These are phyloP conservation scores for Drosophila fuyamai DNA, from an alignment of 1,140 invertebrate genomes.

Conservation along the genomic window DNA sequence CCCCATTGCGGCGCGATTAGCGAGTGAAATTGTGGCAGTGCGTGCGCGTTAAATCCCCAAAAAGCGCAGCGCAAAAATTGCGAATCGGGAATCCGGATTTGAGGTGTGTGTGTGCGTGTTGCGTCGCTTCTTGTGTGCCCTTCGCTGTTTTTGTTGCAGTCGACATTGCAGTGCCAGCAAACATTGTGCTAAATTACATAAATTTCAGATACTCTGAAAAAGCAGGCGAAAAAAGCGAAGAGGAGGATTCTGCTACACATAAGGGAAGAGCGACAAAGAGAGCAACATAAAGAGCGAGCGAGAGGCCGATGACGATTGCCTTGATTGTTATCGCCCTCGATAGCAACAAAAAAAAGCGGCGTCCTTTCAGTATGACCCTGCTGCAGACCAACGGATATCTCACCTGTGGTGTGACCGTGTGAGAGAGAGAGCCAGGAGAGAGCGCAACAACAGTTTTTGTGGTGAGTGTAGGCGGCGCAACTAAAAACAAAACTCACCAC, in stretches of 20 bases:
- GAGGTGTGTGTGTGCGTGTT: conserved; percentile 53
- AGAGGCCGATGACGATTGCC: conserved; percentile 30
- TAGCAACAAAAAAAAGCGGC: conserved; percentile 5
- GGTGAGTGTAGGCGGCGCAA: conserved; percentile 38
- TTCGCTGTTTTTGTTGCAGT: conserved; percentile 14
- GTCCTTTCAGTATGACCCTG: conserved; percentile 29
- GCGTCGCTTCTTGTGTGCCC: conserved; percentile 36
- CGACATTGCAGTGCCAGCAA: conserved; percentile 36
- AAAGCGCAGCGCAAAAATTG: conserved; percentile 23
- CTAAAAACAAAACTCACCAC: conserved; percentile 43
- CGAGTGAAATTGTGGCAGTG: conserved; percentile 63
- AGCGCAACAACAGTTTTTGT: conserved; percentile 63
- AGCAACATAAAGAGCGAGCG: conserved; percentile 8
- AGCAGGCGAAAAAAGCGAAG: conserved; percentile 31
- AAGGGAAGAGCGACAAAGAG: conserved; percentile 16
- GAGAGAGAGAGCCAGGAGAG: conserved; percentile 19
- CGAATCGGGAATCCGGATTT: conserved; percentile 39
- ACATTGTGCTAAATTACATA: conserved; percentile 62
- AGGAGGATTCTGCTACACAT: conserved; percentile 41
- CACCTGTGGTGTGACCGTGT: conserved; percentile 28
- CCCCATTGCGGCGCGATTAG: conserved; percentile 54
- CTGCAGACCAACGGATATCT: conserved; percentile 14
- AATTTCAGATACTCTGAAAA: conserved; percentile 26
- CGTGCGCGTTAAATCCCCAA: conserved; percentile 37
- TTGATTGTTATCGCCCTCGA: conserved; percentile 35